Conservation (phyloP, 2,888 invertebrate species). For the Chloroclystis v-ata region DNA sequence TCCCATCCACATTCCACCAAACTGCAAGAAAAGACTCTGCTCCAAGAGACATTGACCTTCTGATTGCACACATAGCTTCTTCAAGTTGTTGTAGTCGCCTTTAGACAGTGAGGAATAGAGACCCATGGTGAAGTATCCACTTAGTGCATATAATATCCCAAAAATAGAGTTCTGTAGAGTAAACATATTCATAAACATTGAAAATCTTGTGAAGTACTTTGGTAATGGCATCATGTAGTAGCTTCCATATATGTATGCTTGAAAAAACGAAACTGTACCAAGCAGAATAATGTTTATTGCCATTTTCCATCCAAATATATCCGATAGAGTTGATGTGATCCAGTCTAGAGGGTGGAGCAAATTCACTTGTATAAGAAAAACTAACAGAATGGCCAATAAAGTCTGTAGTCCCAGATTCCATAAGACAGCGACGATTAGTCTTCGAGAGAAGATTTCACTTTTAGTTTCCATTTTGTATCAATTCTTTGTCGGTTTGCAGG, state of each 20-base stretch:
- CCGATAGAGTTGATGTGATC: slow-evolving; percentile 78
- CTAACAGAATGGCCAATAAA: slow-evolving; percentile 66
- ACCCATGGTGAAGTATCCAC: slow-evolving; percentile 83
- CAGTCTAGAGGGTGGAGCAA: slow-evolving; percentile 81
- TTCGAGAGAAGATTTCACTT: slow-evolving; percentile 78
- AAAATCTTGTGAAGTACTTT: slow-evolving; percentile 82
- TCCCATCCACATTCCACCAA: slow-evolving; percentile 84
- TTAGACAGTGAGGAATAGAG: slow-evolving; percentile 82
- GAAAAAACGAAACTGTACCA: slow-evolving; percentile 80
- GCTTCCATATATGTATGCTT: slow-evolving; percentile 84
- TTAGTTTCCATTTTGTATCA: slow-evolving; percentile 55
- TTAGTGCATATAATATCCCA: slow-evolving; percentile 76
- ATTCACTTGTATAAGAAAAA: slow-evolving; percentile 80
- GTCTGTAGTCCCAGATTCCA: slow-evolving; percentile 79
- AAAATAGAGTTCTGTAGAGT: slow-evolving; percentile 79
- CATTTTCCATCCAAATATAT: slow-evolving; percentile 80
- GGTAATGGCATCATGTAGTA: slow-evolving; percentile 80
- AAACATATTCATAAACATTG: slow-evolving; percentile 80
- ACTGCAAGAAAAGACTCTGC: slow-evolving; percentile 81
- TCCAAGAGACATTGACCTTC: slow-evolving; percentile 81
- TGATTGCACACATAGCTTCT: slow-evolving; percentile 62
- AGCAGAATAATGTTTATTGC: slow-evolving; percentile 82
- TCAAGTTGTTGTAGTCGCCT: slow-evolving; percentile 75
- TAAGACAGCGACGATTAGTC: slow-evolving; percentile 78
- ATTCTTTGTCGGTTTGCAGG: slow-evolving; percentile 5